A percentile compares a stretch with the other conserved stretches of the same genome.
phyloP scores from a whole-genome alignment of 2,797 vertebrate genomes.

The Linurgus olivaceus region DNA sequence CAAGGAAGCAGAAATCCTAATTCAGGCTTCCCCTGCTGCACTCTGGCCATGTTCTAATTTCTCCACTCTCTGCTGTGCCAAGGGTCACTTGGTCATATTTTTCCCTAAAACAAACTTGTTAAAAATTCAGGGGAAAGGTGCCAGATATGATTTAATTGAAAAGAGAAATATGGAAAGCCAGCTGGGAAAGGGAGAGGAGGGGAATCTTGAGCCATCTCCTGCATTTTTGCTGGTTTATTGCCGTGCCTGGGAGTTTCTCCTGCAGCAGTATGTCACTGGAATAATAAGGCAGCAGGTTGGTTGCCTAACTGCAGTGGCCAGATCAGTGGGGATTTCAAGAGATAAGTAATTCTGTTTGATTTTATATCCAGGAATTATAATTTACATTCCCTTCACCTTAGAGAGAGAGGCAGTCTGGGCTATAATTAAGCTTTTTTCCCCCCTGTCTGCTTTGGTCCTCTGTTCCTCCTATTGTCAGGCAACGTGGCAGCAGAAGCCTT shows the following conservation, averaged over 20 bases:
- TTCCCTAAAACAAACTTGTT: background rate
- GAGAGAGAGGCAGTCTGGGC: background rate
- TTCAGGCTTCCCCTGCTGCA: background rate
- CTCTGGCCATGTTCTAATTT: background rate
- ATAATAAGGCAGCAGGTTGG: conserved; percentile 45
- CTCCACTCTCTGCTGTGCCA: background rate
- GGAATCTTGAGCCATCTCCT: background rate
- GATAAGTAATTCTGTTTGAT: conserved; percentile 65
- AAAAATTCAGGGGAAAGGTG: background rate
- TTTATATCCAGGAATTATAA: conserved; percentile 47
- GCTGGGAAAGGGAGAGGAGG: background rate
- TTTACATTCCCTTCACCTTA: conserved; percentile 35
- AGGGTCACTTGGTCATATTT: background rate
- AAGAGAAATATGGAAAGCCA: background rate
- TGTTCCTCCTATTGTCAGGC: background rate
- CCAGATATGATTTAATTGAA: background rate
- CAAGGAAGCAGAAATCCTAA: background rate
- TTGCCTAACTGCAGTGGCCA: conserved; percentile 24
- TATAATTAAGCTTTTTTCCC: conserved; percentile 31
- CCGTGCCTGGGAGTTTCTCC: background rate
- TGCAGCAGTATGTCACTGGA: conserved; percentile 26
- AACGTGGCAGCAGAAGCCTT: background rate
- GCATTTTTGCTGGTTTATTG: background rate
- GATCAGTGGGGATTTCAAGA: conserved; percentile 56
- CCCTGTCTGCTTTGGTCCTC: conserved; percentile 11